Evolutionary conservation across 2,113 vertebrate species (phyloP).

Genomic region (Paralichthys olivaceus): DNA sequence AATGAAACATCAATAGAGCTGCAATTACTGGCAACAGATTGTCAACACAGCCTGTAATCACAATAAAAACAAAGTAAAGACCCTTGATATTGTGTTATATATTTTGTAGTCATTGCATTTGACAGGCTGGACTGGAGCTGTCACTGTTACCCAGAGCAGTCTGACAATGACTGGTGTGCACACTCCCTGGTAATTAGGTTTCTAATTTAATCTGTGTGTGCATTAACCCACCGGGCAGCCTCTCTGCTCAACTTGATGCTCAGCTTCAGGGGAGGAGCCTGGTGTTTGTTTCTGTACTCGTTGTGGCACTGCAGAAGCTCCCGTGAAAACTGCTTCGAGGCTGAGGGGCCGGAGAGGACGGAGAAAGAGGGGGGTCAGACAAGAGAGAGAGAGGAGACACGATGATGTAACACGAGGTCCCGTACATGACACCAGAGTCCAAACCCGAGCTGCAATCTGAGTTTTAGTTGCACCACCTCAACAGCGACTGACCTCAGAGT

Average conservation of each 20-base stretch:
- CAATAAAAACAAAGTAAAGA: constrained; percentile 20
- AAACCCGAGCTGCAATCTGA: constrained; percentile 7
- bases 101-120: constrained; percentile 24
- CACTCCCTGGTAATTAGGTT: constrained; percentile 37
- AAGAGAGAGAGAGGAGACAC: constrained; percentile 30
- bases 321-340: constrained; percentile 92
- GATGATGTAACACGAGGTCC: constrained; percentile 32
- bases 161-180: constrained; percentile 37
- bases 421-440: constrained; percentile 1
- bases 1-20: constrained; percentile 23
- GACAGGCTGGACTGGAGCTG: constrained; percentile 30
- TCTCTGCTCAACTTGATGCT: constrained; percentile 90
- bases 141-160: constrained; percentile 25
- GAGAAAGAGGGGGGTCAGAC: constrained; percentile 14
- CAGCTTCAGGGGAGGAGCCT: constrained; percentile 90
- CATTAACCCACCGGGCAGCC: constrained; percentile 88
- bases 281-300: constrained; percentile 91
- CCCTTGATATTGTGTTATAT: neutral
- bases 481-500: constrained; percentile 45
- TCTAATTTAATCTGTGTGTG: constrained; percentile 46
- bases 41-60: constrained; percentile 25
- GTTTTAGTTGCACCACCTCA: constrained; percentile 11
- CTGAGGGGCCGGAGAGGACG: constrained; percentile 74
- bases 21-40: constrained; percentile 29
- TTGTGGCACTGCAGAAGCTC: constrained; percentile 92